These are phyloP conservation scores for Rhabdomys pumilio DNA, from an alignment of 2,797 vertebrate species.

Conservation along the genomic window DNA sequence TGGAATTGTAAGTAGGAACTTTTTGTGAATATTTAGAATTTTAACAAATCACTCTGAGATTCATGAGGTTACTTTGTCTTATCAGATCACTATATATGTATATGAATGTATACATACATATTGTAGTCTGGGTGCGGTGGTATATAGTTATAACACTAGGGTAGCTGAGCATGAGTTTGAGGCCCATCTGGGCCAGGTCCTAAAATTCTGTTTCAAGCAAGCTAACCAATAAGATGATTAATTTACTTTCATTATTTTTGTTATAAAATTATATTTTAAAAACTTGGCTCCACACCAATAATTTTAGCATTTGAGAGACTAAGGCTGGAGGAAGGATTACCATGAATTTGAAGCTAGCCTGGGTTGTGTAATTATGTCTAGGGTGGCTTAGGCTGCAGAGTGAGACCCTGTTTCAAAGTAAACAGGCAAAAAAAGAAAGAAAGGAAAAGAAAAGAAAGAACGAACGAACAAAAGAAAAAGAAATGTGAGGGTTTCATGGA, in stretches of 20 bases:
- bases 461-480: background rate
- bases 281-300: background rate
- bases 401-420: slow-evolving; percentile 12
- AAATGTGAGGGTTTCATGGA: slow-evolving; percentile 22
- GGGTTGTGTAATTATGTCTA: background rate
- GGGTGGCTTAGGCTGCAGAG: background rate
- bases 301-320: background rate
- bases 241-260: background rate
- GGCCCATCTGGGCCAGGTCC: background rate
- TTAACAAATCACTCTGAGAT: slow-evolving; percentile 55
- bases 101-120: too few relatives aligned
- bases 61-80: slow-evolving; percentile 24
- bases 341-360: background rate
- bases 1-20: background rate
- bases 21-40: slow-evolving; percentile 58
- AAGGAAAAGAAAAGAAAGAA: background rate
- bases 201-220: background rate
- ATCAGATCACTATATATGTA: background rate
- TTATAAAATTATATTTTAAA: background rate
- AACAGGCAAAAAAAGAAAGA: background rate
- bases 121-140: background rate
- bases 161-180: background rate
- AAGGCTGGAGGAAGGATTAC: background rate
- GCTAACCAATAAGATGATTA: background rate
- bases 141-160: background rate